A percentile compares a stretch with the other conserved stretches of the same genome.
Evolutionary conservation across 2,797 vertebrate species (phyloP).

Genomic region (Eutrigla gurnardus): DNA sequence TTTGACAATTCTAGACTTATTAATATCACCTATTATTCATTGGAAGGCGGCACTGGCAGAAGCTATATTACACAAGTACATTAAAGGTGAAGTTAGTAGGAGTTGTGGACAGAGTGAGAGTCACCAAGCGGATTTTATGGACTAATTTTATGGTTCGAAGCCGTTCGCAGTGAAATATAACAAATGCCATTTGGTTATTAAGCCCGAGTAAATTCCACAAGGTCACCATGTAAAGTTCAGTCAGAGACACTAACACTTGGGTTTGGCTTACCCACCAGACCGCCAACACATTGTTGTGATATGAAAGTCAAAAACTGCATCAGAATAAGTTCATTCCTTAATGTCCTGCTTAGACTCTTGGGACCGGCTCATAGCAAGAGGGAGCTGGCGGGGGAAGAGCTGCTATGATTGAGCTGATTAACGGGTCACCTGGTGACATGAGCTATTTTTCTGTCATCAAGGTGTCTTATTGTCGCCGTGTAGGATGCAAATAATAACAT

Average conservation of each 20-base stretch:
- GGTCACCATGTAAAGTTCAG: constrained; percentile 1
- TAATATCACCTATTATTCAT: neutral
- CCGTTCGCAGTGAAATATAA: constrained; percentile 2
- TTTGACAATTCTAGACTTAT: neutral
- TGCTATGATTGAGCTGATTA: neutral
- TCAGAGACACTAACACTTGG: neutral
- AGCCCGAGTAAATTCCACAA: constrained; percentile 7
- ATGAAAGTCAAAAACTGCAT: neutral
- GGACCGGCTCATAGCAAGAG: neutral
- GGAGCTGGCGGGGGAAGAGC: neutral
- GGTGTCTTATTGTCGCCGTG: neutral
- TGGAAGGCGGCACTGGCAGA: neutral
- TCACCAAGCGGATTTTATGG: neutral
- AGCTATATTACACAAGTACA: neutral
- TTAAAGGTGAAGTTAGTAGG: neutral
- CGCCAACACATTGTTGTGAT: neutral
- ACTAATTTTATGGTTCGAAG: neutral
- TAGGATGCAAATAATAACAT: constrained; percentile 4
- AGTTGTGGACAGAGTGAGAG: neutral
- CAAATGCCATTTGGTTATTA: constrained; percentile 5
- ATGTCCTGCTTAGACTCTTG: neutral
- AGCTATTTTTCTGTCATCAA: neutral
- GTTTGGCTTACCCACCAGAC: neutral
- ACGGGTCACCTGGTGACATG: constrained; percentile 9
- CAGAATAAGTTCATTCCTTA: neutral